Conservation (phyloP, 2,797 vertebrate genomes). For the Fundulus diaphanus region DNA sequence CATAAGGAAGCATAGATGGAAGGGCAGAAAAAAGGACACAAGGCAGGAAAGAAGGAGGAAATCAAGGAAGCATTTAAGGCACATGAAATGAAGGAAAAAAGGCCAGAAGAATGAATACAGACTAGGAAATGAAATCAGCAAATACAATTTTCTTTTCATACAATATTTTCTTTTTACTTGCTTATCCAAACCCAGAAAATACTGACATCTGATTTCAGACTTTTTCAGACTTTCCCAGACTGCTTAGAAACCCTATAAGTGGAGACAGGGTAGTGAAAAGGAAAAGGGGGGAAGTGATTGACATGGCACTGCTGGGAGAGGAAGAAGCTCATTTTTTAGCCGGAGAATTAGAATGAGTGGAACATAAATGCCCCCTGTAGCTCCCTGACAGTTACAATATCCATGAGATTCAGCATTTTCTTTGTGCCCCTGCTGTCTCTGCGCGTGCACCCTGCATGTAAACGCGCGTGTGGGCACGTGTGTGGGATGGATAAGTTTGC, state of each 20-base stretch:
- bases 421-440: constrained; percentile 57
- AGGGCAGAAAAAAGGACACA: too few relatives aligned
- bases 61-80: too few relatives aligned
- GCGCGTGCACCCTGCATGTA: constrained; percentile 31
- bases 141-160: not conserved
- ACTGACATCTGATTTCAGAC: not conserved
- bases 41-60: too few relatives aligned
- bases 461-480: constrained; percentile 48
- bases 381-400: constrained; percentile 67
- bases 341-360: constrained; percentile 68
- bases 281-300: constrained; percentile 61
- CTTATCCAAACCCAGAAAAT: not conserved
- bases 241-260: not conserved
- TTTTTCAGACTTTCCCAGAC: not conserved
- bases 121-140: not conserved
- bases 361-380: constrained; percentile 69
- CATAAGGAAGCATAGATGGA: too few relatives aligned
- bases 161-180: too few relatives aligned
- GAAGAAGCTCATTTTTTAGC: constrained; percentile 65
- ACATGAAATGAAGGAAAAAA: too few relatives aligned
- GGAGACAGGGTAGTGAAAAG: constrained; percentile 29
- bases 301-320: constrained; percentile 53
- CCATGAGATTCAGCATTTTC: constrained; percentile 63
- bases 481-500: constrained; percentile 66
- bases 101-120: not conserved